phyloP scores from a whole-genome alignment of 2,113 vertebrate genomes.

The Cochlearius cochlearius region DNA sequence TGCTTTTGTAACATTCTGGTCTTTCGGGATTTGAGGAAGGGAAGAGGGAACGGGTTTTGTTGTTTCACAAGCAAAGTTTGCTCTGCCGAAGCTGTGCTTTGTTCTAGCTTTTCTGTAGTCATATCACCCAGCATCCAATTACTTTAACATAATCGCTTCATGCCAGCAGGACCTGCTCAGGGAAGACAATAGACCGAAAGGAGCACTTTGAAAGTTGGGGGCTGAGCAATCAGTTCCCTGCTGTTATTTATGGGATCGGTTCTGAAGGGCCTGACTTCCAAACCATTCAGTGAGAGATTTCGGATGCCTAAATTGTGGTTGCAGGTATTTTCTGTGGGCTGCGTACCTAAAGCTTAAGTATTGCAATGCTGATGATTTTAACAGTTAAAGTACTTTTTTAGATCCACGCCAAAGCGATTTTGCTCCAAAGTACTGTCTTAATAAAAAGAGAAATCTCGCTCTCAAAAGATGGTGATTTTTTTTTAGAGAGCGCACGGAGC shows the following conservation, averaged over 20 bases:
- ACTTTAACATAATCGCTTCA: neutral
- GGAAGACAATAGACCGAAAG: neutral
- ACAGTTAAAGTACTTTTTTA: accelerated
- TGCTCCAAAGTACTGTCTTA: neutral
- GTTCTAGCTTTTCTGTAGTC: neutral
- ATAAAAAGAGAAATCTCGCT: neutral
- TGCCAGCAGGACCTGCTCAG: neutral
- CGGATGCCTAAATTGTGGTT: neutral
- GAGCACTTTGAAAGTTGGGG: neutral
- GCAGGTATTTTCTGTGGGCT: neutral
- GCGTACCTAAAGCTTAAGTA: accelerated
- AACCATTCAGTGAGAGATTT: neutral
- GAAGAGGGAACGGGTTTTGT: neutral
- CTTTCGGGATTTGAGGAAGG: neutral
- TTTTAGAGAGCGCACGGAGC: neutral
- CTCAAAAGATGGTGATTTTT: too few species aligned
- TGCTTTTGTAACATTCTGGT: neutral
- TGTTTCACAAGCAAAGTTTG: neutral
- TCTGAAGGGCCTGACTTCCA: neutral
- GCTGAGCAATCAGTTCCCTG: neutral
- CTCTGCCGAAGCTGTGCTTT: neutral
- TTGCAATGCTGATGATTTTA: neutral
- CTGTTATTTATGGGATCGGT: neutral
- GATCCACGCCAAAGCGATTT: neutral
- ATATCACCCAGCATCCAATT: neutral